These are phyloP conservation scores for Silurus meridionalis DNA, from an alignment of 2,113 vertebrate species.

Conservation along the genomic window DNA sequence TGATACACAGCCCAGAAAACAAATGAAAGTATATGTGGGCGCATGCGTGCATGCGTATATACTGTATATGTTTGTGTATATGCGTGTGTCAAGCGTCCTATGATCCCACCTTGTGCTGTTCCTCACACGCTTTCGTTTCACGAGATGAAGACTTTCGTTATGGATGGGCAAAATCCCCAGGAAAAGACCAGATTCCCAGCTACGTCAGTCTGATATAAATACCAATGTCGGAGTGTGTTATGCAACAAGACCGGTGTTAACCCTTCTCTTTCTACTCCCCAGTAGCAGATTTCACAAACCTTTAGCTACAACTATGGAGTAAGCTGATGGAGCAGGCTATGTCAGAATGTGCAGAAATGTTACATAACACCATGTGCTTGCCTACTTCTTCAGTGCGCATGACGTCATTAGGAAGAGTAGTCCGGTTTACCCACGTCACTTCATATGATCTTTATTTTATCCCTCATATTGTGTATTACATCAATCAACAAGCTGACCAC, in stretches of 20 bases:
- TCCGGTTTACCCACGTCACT: background rate
- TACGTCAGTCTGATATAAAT: slow-evolving; percentile 51
- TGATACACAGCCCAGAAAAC: slow-evolving; percentile 37
- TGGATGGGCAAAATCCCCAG: background rate
- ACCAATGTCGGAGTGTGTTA: slow-evolving; percentile 65
- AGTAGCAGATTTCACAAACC: background rate
- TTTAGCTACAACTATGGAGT: background rate
- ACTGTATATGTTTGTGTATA: too few species aligned
- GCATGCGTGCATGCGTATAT: too few species aligned
- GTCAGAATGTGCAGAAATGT: background rate
- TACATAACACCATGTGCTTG: slow-evolving; percentile 2
- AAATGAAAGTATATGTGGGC: background rate
- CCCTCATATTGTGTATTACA: background rate
- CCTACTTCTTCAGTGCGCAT: background rate
- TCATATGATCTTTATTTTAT: background rate
- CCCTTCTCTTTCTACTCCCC: slow-evolving; percentile 13
- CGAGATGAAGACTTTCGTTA: background rate
- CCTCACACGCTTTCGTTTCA: slow-evolving; percentile 38
- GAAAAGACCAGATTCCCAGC: slow-evolving; percentile 45
- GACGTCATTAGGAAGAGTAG: background rate
- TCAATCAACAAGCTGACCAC: too few species aligned
- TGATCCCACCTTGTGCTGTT: slow-evolving; percentile 11
- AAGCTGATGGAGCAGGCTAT: background rate
- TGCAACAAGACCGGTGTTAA: slow-evolving; percentile 65
- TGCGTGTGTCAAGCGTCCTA: background rate